Evolutionary conservation across 2,888 invertebrate genomes (phyloP).

Genomic region (Thymelicus sylvestris): DNA sequence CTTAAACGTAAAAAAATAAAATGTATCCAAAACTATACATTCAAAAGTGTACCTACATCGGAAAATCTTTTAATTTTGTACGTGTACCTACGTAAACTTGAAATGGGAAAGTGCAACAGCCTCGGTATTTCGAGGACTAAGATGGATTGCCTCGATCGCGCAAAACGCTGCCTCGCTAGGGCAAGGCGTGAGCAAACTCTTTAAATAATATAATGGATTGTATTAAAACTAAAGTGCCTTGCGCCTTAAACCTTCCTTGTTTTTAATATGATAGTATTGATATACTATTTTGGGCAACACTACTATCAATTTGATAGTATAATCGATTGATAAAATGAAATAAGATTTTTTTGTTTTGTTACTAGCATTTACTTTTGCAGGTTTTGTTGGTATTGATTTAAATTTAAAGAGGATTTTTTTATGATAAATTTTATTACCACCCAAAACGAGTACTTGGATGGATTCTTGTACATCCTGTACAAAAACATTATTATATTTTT

Average conservation of each 20-base stretch:
- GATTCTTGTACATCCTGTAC: too few relatives aligned
- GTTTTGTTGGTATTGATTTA: too few relatives aligned
- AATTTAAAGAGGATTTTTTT: too few relatives aligned
- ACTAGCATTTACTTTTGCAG: too few relatives aligned
- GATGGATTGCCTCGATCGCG: slow-evolving; percentile 19
- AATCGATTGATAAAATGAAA: too few relatives aligned
- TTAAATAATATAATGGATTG: slow-evolving; percentile 8
- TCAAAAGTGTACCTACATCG: background rate
- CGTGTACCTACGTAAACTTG: slow-evolving; percentile 13
- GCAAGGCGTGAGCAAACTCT: slow-evolving; percentile 15
- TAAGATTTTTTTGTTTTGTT: too few relatives aligned
- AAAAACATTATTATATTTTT: too few relatives aligned
- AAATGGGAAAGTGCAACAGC: slow-evolving; percentile 23
- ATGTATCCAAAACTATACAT: background rate
- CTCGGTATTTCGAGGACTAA: slow-evolving; percentile 9
- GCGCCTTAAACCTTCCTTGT: background rate
- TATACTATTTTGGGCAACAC: too few relatives aligned
- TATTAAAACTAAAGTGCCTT: slow-evolving; percentile 10
- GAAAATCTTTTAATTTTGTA: slow-evolving; percentile 19
- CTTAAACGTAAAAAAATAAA: background rate
- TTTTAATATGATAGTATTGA: background rate
- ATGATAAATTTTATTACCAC: too few relatives aligned
- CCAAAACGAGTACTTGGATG: too few relatives aligned
- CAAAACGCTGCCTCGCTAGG: slow-evolving; percentile 1
- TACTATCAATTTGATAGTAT: too few relatives aligned